These are phyloP conservation scores for Elmis aenea DNA, from an alignment of 2,888 invertebrate genomes.

Conservation along the genomic window DNA sequence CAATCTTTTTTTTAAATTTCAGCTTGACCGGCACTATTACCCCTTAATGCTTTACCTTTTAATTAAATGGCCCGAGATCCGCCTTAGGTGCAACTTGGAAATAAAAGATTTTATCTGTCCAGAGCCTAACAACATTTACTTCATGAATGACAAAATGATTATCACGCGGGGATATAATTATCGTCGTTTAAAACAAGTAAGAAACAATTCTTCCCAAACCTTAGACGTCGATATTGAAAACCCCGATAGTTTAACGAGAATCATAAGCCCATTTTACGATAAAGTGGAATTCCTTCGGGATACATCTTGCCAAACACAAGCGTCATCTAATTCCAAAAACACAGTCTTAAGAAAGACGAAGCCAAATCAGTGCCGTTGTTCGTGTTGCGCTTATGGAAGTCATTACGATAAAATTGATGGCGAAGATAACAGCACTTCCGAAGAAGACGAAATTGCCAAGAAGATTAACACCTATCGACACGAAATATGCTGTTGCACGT, in stretches of 20 bases:
- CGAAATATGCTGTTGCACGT: slow-evolving; percentile 7
- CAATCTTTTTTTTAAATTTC: slow-evolving; percentile 7
- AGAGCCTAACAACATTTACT: too few relatives aligned
- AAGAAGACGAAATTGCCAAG: background rate
- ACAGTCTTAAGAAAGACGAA: background rate
- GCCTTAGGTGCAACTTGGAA: too few relatives aligned
- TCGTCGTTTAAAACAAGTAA: too few relatives aligned
- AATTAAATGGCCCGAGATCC: slow-evolving; percentile 16
- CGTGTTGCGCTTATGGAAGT: slow-evolving; percentile 5
- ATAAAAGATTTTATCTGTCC: too few relatives aligned
- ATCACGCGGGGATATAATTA: too few relatives aligned
- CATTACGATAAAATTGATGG: background rate
- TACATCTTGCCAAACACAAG: slow-evolving; percentile 13
- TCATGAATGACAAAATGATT: too few relatives aligned
- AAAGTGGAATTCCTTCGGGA: slow-evolving; percentile 8
- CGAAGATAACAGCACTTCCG: background rate
- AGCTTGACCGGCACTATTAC: slow-evolving; percentile 14
- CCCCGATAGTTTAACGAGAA: slow-evolving; percentile 6
- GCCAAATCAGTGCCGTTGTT: slow-evolving; percentile 1
- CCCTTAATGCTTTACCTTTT: slow-evolving; percentile 15
- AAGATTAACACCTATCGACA: slow-evolving; percentile 3
- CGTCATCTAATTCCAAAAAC: background rate
- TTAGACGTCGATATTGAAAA: too few relatives aligned
- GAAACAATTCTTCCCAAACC: too few relatives aligned
- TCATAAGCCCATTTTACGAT: slow-evolving; percentile 3